Evolutionary conservation across 2,797 vertebrate species (phyloP), one percentile per base, ranked within the genome.

Genomic region (Emys orbicularis): DNA sequence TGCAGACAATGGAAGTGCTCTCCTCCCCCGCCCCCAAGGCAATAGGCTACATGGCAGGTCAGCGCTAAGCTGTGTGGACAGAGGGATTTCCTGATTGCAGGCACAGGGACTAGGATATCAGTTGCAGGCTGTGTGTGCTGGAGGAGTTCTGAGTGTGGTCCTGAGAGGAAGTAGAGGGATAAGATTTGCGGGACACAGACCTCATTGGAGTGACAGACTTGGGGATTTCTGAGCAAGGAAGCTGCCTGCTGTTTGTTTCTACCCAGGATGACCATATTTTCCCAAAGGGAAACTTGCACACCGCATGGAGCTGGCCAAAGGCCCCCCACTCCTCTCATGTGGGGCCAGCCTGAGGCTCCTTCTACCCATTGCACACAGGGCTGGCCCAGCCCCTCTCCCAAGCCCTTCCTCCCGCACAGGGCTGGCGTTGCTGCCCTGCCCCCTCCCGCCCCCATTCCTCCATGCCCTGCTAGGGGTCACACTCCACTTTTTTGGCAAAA

Each of bases 131-230:
- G 34, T 12, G 6, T 41, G 82, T 21, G 4, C 84, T 93, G 47
- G 54, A 56, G 91, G 93, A 80, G 2, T 12, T 41, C 49, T 16
- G 29, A 25, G 13, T 7, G 1, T 44, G 23, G 86, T 89, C 27
- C 83, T 2, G 0, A 19, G 12, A 56, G n/a, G 72, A n/a, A 80
- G 59, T 8, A 29, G 41, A 87, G 56, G 90, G 81, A 53, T 3
- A 3, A 29, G n/a, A 13, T 13, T 80, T 83, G 19, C 2, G 2
- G 16, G 54, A 8, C 53, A 79, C 34, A 53, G 87, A 88, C 2
- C 41, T 95, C 0, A 0, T n/a, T 87, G 53, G 31, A 0, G 0
- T 81, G 79, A n/a, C 37, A 90, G 61, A 44, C 31, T n/a, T 12
- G 31, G 7, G 44, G 2, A 3, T 18, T 59, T 31, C 84, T 68